Conservation (phyloP, 1,140 invertebrate genomes). For the Brachionus paranguensis region DNA sequence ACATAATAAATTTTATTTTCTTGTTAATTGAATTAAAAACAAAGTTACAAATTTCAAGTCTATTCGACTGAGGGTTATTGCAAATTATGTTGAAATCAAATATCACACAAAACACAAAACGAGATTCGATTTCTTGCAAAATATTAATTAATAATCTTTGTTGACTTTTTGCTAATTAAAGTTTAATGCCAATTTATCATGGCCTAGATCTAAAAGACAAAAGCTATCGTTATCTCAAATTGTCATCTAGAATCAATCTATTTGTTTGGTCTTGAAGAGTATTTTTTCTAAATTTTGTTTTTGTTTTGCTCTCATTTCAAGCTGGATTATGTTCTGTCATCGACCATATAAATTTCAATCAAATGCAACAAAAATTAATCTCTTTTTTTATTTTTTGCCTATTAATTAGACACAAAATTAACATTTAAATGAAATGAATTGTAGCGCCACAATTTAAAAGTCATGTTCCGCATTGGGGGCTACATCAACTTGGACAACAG, state of each 20-base stretch:
- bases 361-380: background rate
- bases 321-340: conserved; percentile 8
- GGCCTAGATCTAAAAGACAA: conserved; percentile 9
- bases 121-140: conserved; percentile 19
- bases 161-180: conserved; percentile 21
- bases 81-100: conserved; percentile 25
- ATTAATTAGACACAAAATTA: background rate
- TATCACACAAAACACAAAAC: background rate
- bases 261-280: background rate
- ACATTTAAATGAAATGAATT: background rate
- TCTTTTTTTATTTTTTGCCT: background rate
- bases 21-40: conserved; percentile 28
- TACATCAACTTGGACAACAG: conserved; percentile 49
- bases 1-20: conserved; percentile 15
- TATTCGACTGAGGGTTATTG: background rate
- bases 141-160: conserved; percentile 27
- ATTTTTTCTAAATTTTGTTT: background rate
- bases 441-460: background rate
- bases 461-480: conserved; percentile 47
- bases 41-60: conserved; percentile 21
- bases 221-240: conserved; percentile 1
- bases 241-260: conserved; percentile 2
- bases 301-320: background rate
- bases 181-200: conserved; percentile 13
- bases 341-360: background rate